Base-by-base conservation (phyloP, 1,140 invertebrate genomes). In the Muscidifurax raptorellus region DNA sequence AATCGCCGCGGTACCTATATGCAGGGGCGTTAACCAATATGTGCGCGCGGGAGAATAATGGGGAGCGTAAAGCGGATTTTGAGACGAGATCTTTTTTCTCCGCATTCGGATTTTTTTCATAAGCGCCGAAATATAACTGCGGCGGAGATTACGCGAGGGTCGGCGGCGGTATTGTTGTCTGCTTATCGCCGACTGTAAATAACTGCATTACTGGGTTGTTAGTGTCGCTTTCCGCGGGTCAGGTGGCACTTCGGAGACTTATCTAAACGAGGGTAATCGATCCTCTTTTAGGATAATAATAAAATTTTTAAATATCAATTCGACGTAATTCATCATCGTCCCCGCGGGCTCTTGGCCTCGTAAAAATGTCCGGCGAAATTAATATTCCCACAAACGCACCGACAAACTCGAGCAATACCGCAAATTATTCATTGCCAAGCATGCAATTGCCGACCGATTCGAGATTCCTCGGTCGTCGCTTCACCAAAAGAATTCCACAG, bases 11-110 rank as follows among this genome's bases (percentile, higher is more conserved):
- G 67, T 80, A 79, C 66, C 30, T 84, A 25, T 84, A 25, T 30
- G 71, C 83, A 72, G 59, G 82, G 82, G 82, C 40, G 76, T 47
- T 80, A 84, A 80, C 83, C 83, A 79, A 80, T 75, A 80, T 84
- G 75, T 71, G 77, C n/a, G 52, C 22, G 47, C 40, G 18, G 22
- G 75, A 64, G 44, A 71, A 83, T 83, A 83, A 83, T 78, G 76
- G 82, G 66, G 2, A 30, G 75, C 3, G 77, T 80, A 85, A 85
- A 85, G 80, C 83, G 77, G 78, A 85, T 85, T 85, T 85, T 28
- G 36, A 78, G 82, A 80, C 52, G 75, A 71, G 66, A 83, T 64
- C 59, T 71, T 83, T 78, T 67, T 32, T n/a, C 52, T 83, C 9
- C 18, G 52, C 22, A 32, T 22, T 0, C 52, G 25, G 59, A 25